Conservation (phyloP, 2,888 invertebrate species). For the Parnassius apollo region DNA sequence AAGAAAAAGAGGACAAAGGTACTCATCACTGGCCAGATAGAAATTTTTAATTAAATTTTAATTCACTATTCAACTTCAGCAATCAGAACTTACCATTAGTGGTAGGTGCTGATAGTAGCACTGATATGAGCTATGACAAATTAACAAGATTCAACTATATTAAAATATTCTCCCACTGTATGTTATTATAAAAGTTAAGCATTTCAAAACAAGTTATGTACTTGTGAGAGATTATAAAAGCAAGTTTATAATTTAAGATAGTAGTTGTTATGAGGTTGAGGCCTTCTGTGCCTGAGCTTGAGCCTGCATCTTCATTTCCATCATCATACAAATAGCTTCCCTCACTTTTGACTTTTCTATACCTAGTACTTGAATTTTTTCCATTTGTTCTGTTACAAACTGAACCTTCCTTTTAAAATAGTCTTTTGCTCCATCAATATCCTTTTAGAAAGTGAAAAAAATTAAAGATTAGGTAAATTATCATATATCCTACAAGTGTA, state of each 20-base stretch:
- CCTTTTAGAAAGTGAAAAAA: conserved; percentile 63
- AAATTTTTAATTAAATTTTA: too few species aligned
- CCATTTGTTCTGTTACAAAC: conserved; percentile 96
- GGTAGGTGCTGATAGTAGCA: too few species aligned
- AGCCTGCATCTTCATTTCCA: conserved; percentile 87
- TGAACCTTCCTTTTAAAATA: conserved; percentile 95
- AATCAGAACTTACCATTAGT: too few species aligned
- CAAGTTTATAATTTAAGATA: conserved; percentile 14
- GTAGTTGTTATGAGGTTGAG: conserved; percentile 56
- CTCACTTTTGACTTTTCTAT: conserved; percentile 91
- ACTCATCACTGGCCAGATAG: too few species aligned
- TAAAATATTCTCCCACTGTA: too few species aligned
- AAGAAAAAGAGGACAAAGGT: too few species aligned
- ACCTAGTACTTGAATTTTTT: conserved; percentile 92
- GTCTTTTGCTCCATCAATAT: conserved; percentile 90
- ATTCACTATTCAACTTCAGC: too few species aligned
- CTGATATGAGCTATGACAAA: too few species aligned
- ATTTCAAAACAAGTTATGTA: conserved; percentile 8
- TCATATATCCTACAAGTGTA: too few species aligned
- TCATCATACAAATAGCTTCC: conserved; percentile 88
- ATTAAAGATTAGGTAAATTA: neutral
- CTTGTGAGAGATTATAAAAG: conserved; percentile 21
- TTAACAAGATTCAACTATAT: too few species aligned
- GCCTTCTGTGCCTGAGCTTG: conserved; percentile 67
- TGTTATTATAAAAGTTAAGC: neutral